Percentiles rank a stretch among this genome's conserved stretches.
phyloP scores from a whole-genome alignment of 1,140 invertebrate species.

The Calliphora vicina region DNA sequence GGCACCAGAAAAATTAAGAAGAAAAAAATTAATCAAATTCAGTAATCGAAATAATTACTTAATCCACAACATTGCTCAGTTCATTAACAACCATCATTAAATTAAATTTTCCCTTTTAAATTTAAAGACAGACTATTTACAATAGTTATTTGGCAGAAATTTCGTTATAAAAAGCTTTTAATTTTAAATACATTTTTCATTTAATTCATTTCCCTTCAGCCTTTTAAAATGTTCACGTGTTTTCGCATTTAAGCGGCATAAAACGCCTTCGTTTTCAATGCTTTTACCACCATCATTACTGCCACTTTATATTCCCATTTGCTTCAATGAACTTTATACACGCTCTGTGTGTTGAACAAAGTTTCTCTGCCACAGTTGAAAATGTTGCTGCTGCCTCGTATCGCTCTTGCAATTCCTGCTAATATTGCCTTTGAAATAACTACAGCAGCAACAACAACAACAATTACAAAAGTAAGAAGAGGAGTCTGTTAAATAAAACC shows the following conservation, averaged over 20 bases:
- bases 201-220: background rate
- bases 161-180: background rate
- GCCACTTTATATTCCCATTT: slow-evolving; percentile 11
- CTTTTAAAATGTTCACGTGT: background rate
- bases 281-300: background rate
- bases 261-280: background rate
- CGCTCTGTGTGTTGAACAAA: background rate
- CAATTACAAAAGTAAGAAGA: no score
- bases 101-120: background rate
- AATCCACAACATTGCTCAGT: no score
- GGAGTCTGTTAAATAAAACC: background rate
- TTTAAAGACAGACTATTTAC: background rate
- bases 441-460: background rate
- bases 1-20: no score
- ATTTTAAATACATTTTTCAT: background rate
- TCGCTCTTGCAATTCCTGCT: background rate
- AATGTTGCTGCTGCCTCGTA: background rate
- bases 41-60: no score
- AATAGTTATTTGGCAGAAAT: background rate
- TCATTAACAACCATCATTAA: background rate
- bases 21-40: no score
- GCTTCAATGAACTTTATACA: slow-evolving; percentile 10
- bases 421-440: background rate
- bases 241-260: background rate
- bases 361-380: background rate